Evolutionary conservation across 2,888 invertebrate species (phyloP), one percentile per base, ranked within the genome.

Genomic region (Metalampra italica): DNA sequence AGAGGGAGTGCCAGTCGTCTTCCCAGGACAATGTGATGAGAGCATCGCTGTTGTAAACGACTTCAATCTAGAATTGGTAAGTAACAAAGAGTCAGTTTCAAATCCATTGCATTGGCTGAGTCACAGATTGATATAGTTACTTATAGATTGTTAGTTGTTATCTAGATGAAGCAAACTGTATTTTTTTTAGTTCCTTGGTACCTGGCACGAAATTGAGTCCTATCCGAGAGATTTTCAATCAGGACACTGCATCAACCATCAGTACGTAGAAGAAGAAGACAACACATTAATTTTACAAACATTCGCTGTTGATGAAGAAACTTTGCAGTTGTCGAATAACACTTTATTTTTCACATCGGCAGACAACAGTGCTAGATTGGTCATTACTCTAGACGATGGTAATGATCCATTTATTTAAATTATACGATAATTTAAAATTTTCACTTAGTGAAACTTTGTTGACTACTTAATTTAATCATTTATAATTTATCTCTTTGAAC

Each of bases 1-100:
- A 77, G 77, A 49, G 79, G 86, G 82, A 4, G 85, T 82, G 2
- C 78, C 82, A 5, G 82, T 86, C 0, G 51, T 81, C 14, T 57
- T 82, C 13, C 22, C 56, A 0, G 87, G 87, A 1, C 73, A 72
- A 42, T 89, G 88, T 52, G 57, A 69, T 1, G 50, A 49, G 5
- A 60, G 48, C 43, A 70, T 81, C 4, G 59, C 60, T 9, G 63
- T 67, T 12, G 59, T 82, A 0, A 43, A 57, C 3, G 56, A 67
- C 51, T 87, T 88, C 32, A 56, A 72, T 46, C 39, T 62, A 4
- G 8, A 13, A 7, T 3, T 1, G 15, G 15, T 12, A 14, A 39
- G 14, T 39, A 8, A 9, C 39, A 11, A 12, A 40, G 9, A 9
- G 9, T 29, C 41, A 42, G 9, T 11, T 29, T 29, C 1, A 7